These are phyloP conservation scores for Melanostigma gelatinosum DNA, from an alignment of 2,113 vertebrate species.

Conservation along the genomic window DNA sequence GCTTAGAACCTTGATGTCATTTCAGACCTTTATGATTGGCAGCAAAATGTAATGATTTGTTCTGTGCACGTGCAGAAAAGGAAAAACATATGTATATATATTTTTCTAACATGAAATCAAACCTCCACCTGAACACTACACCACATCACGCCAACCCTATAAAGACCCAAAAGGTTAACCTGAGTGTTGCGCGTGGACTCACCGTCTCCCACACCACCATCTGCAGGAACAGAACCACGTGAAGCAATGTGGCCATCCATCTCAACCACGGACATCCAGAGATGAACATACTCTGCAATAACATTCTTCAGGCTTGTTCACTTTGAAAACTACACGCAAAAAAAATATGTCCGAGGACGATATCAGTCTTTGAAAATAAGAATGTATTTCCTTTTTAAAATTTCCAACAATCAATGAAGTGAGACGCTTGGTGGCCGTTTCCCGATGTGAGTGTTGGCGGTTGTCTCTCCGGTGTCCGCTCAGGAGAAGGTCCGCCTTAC, in stretches of 20 bases:
- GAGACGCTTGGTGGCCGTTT: not conserved
- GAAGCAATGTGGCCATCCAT: conserved; percentile 30
- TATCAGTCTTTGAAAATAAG: not conserved
- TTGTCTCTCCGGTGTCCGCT: conserved; percentile 13
- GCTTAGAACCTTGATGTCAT: not conserved
- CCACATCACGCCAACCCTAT: not conserved
- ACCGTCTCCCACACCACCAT: conserved; percentile 52
- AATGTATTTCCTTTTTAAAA: not conserved
- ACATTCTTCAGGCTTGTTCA: not conserved
- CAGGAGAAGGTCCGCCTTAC: conserved; percentile 17
- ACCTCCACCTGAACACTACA: not conserved
- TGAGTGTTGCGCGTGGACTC: conserved; percentile 26
- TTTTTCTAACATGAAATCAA: not conserved
- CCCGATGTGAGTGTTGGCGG: not conserved
- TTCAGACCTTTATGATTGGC: not conserved
- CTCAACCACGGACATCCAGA: not conserved
- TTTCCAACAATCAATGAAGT: not conserved
- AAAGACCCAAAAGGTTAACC: not conserved
- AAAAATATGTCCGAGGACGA: not conserved
- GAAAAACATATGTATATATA: not conserved
- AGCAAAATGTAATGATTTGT: not conserved
- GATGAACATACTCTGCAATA: not conserved
- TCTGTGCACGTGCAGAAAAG: not conserved
- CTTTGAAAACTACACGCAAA: conserved; percentile 15
- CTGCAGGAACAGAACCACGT: conserved; percentile 52